A percentile compares a stretch with the other conserved stretches of the same genome.
These are phyloP conservation scores for Frankliniella fusca DNA, from an alignment of 2,888 invertebrate species.

Conservation along the genomic window DNA sequence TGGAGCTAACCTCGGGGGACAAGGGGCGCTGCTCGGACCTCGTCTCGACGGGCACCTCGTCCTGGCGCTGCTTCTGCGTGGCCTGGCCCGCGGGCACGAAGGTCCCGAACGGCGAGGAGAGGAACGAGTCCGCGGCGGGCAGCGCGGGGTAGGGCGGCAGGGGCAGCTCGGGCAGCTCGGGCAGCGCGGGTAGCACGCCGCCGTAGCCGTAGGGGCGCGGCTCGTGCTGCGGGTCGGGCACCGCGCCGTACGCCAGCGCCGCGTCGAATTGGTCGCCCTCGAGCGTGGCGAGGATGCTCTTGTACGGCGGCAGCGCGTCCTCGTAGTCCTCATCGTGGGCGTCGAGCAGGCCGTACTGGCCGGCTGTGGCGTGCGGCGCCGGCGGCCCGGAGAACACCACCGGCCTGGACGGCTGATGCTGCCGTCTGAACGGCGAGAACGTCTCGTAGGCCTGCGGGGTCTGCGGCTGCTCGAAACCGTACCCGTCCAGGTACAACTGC, in stretches of 20 bases:
- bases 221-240: not conserved
- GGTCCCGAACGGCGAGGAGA: not conserved
- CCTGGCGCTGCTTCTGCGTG: not conserved
- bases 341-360: constrained; percentile 30
- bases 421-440: not conserved
- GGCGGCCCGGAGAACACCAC: not conserved
- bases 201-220: not conserved
- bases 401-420: not conserved
- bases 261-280: constrained; percentile 15
- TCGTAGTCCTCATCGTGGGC: not conserved
- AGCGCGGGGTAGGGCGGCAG: not conserved
- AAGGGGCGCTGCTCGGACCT: not conserved
- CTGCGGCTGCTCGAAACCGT: not conserved
- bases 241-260: not conserved
- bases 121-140: not conserved
- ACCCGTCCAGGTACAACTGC: no score
- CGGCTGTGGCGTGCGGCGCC: not conserved
- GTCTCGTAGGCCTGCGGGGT: not conserved
- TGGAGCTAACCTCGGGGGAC: constrained; percentile 5
- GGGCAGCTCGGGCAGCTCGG: not conserved
- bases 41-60: not conserved
- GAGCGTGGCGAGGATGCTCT: constrained; percentile 18
- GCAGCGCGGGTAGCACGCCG: not conserved
- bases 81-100: not conserved
- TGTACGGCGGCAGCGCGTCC: not conserved